phyloP scores from a whole-genome alignment of 2,113 vertebrate species.

The Eubucco bourcierii region DNA sequence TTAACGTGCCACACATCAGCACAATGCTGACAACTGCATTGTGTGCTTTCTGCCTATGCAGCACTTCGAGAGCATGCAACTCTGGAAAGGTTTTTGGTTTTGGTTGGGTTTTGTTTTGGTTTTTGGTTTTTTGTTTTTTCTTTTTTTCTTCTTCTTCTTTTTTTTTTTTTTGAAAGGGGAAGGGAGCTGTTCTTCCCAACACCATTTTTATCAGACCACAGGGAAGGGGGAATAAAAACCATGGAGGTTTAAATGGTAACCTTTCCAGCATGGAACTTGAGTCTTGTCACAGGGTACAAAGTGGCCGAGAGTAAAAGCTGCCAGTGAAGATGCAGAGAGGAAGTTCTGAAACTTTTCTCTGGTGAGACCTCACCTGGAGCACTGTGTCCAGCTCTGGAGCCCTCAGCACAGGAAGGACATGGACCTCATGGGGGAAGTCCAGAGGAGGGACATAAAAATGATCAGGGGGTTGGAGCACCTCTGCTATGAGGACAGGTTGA shows the following conservation, averaged over 20 bases:
- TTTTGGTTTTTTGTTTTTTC: no score
- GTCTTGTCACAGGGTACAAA: not conserved
- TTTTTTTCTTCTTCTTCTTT: no score
- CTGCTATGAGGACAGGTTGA: no score
- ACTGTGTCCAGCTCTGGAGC: no score
- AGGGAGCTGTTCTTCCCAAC: constrained; percentile 18
- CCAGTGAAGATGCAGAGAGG: not conserved
- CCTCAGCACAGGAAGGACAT: no score
- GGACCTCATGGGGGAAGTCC: no score
- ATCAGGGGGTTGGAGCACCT: no score
- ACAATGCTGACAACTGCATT: constrained; percentile 51
- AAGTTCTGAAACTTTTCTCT: no score
- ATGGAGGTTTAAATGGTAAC: not conserved
- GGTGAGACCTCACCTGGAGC: no score
- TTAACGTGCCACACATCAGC: constrained; percentile 40
- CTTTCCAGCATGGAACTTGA: not conserved
- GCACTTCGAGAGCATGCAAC: constrained; percentile 47
- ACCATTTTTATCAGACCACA: not conserved
- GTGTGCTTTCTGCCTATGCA: constrained; percentile 61
- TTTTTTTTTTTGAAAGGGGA: constrained; percentile 15
- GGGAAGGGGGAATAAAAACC: not conserved
- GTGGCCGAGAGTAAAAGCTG: not conserved
- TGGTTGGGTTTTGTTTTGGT: no score
- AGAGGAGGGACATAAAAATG: no score
- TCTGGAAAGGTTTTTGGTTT: not conserved